phyloP scores from a whole-genome alignment of 2,113 vertebrate species.

The Emberiza fucata region DNA sequence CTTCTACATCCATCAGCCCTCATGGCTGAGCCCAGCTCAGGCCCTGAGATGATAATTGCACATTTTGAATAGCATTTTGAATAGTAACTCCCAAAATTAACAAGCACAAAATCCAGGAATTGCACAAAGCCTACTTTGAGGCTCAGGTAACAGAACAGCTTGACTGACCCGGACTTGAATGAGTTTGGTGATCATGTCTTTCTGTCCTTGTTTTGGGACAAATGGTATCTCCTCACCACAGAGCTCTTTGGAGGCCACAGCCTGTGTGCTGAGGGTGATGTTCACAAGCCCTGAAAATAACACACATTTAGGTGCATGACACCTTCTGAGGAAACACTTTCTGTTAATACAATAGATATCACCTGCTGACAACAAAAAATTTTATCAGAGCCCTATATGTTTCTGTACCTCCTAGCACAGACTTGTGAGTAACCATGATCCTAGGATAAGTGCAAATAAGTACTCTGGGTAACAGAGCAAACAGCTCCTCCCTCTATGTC shows the following conservation, averaged over 20 bases:
- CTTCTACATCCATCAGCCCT: neutral
- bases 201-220: slow-evolving; percentile 50
- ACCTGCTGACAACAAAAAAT: neutral
- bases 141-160: neutral
- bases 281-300: slow-evolving; percentile 40
- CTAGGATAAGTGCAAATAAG: neutral
- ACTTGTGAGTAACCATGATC: neutral
- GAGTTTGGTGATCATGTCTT: slow-evolving; percentile 46
- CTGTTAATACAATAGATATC: neutral
- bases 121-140: neutral
- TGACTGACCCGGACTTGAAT: slow-evolving; percentile 67
- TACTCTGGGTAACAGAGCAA: neutral
- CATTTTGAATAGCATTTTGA: neutral
- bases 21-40: rapidly evolving
- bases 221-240: slow-evolving; percentile 20
- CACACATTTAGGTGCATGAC: neutral
- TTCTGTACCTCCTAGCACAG: neutral
- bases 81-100: neutral
- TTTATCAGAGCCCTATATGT: neutral
- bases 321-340: neutral
- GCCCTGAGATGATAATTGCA: neutral
- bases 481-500: neutral
- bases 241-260: slow-evolving; percentile 39
- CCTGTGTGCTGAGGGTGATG: slow-evolving; percentile 60
- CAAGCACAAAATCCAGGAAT: neutral